These are phyloP conservation scores for Petroica traversi DNA, from an alignment of 2,113 vertebrate species.

Conservation along the genomic window DNA sequence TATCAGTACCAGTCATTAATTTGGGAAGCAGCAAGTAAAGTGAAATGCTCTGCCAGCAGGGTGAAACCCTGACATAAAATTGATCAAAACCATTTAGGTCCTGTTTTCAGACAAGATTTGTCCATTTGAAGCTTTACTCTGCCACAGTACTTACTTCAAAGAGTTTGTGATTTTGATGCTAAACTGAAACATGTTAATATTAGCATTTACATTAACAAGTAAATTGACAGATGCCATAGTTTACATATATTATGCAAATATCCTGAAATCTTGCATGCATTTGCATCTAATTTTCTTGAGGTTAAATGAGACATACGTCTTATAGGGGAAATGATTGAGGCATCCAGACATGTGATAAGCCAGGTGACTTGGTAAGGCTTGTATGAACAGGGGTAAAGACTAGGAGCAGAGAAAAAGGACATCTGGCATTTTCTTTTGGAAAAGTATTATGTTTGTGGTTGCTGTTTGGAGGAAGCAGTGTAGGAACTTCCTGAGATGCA, in stretches of 20 bases:
- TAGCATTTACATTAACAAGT: slow-evolving; percentile 59
- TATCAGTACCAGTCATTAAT: not conserved
- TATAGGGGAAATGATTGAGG: not conserved
- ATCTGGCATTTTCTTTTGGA: not conserved
- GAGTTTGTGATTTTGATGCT: slow-evolving; percentile 14
- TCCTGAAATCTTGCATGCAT: slow-evolving; percentile 27
- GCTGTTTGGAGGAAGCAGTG: not conserved
- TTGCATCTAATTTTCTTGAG: slow-evolving; percentile 50
- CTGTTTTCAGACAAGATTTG: slow-evolving; percentile 7
- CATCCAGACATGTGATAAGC: not conserved
- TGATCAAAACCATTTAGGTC: slow-evolving; percentile 1
- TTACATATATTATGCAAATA: slow-evolving; percentile 66
- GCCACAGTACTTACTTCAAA: slow-evolving; percentile 12
- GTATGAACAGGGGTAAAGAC: not conserved
- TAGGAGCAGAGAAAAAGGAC: not conserved
- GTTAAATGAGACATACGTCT: slow-evolving; percentile 27
- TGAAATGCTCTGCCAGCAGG: not conserved
- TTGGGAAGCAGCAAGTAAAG: not conserved
- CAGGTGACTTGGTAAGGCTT: not conserved
- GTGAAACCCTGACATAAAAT: slow-evolving; percentile 1
- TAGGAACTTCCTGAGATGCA: not conserved
- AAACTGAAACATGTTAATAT: slow-evolving; percentile 42
- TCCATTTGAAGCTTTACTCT: not conserved
- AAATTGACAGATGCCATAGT: slow-evolving; percentile 65
- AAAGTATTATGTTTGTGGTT: not conserved